Evolutionary conservation across 2,797 vertebrate genomes (phyloP).

Genomic region (Pygocentrus nattereri): DNA sequence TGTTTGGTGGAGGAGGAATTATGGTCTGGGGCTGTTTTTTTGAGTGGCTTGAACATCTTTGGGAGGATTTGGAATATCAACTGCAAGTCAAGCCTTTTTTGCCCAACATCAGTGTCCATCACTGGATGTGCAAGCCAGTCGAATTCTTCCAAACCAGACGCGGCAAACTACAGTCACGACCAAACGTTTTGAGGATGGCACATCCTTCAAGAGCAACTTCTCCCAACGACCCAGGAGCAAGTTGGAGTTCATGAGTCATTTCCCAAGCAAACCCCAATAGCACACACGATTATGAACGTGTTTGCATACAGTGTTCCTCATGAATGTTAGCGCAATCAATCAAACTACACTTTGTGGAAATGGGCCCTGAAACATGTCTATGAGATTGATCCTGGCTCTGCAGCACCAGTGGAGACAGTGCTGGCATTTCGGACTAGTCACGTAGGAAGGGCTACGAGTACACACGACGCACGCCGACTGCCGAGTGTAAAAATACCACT

Average conservation of each 20-base stretch:
- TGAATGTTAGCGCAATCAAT: neutral
- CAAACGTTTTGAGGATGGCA: too few species aligned
- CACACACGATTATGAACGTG: neutral
- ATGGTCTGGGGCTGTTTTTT: neutral
- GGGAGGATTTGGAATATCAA: neutral
- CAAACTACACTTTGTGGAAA: neutral
- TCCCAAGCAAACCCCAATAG: neutral
- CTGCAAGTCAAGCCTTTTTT: neutral
- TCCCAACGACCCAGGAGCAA: too few species aligned
- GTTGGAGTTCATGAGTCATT: neutral
- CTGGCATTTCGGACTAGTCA: neutral
- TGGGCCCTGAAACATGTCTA: neutral
- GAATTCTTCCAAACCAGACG: too few species aligned
- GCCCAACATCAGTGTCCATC: neutral
- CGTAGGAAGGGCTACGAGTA: constrained; percentile 26
- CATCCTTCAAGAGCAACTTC: too few species aligned
- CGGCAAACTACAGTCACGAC: too few species aligned
- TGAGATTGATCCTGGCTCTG: neutral
- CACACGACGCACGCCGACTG: constrained; percentile 7
- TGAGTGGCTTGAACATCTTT: neutral
- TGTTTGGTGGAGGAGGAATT: neutral
- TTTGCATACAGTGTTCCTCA: neutral
- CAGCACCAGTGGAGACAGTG: neutral
- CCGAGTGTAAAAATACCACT: constrained; percentile 48
- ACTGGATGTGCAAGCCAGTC: too few species aligned